These are phyloP conservation scores for Stercorarius parasiticus DNA, from an alignment of 2,113 vertebrate genomes.

Conservation along the genomic window DNA sequence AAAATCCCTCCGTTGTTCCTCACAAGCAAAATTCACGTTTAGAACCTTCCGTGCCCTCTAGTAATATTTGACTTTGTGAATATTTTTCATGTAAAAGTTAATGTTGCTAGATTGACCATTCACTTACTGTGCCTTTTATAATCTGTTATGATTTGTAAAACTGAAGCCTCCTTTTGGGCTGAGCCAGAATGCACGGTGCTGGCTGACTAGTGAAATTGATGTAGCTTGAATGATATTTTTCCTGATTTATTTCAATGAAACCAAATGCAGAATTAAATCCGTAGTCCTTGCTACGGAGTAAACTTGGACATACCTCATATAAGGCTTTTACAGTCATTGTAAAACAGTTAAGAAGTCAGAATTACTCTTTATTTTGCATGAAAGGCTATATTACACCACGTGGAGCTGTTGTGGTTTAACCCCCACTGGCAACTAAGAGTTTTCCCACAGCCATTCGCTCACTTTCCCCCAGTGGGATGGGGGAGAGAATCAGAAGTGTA, in stretches of 20 bases:
- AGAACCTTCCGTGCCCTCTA: neutral
- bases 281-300: neutral
- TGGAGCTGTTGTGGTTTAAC: neutral
- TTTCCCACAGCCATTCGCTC: neutral
- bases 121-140: neutral
- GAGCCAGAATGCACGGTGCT: neutral
- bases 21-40: neutral
- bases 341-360: neutral
- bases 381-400: neutral
- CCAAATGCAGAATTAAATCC: neutral
- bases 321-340: neutral
- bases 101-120: neutral
- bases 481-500: neutral
- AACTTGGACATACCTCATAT: neutral
- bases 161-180: neutral
- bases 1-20: neutral
- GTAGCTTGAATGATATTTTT: neutral
- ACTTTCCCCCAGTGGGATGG: neutral
- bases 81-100: neutral
- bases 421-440: neutral
- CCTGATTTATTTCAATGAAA: neutral
- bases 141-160: neutral
- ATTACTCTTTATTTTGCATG: neutral
- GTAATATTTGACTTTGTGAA: neutral
- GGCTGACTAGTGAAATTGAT: neutral